These are phyloP conservation scores for Bicyclus anynana DNA, from an alignment of 1,140 invertebrate species.

Conservation along the genomic window DNA sequence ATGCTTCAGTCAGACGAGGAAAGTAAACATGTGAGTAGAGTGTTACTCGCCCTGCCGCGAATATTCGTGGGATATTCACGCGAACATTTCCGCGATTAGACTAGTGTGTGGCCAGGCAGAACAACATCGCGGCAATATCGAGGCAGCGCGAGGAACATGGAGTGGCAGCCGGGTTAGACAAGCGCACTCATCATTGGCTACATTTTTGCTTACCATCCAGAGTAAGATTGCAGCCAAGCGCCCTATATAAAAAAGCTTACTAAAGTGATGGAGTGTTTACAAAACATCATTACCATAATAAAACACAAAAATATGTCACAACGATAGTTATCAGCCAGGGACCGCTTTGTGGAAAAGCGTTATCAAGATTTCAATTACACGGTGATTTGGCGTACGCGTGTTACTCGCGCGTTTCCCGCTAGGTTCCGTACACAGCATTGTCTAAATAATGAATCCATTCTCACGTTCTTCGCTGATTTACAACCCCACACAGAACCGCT, in stretches of 20 bases:
- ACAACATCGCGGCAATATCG: no score
- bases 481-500: conserved; percentile 54
- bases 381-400: conserved; percentile 18
- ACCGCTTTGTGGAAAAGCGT: conserved; percentile 20
- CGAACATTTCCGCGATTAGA: no score
- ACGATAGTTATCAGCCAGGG: not conserved
- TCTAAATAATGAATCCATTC: conserved; percentile 69
- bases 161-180: no score
- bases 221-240: no score
- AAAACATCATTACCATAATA: not conserved
- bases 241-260: no score
- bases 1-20: no score
- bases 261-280: not conserved
- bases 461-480: conserved; percentile 70
- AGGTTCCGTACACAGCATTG: conserved; percentile 44
- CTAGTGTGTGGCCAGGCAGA: no score
- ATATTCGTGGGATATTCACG: no score
- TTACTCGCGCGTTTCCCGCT: conserved; percentile 8
- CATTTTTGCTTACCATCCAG: not conserved
- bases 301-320: not conserved
- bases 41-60: no score
- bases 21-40: no score
- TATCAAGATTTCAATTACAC: conserved; percentile 28
- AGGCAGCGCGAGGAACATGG: no score
- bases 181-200: no score